Percentiles rank a stretch among this genome's conserved stretches.
Evolutionary conservation across 2,113 vertebrate genomes (phyloP).

Genomic region (Actenoides hombroni): DNA sequence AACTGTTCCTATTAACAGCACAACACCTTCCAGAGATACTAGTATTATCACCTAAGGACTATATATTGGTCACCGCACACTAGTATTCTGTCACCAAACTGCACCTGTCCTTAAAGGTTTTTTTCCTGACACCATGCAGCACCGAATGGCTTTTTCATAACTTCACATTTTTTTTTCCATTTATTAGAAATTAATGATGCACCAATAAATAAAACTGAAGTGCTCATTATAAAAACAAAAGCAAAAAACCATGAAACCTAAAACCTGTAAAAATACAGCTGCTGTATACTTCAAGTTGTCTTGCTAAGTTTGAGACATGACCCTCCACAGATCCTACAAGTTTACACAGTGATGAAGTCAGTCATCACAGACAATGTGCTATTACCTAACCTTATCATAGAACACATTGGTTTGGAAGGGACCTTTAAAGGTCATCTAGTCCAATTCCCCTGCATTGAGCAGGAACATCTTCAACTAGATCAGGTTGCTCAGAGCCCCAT

Average conservation of each 20-base stretch:
- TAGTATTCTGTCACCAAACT: background rate
- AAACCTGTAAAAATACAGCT: background rate
- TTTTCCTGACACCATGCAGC: background rate
- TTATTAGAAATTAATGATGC: background rate
- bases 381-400: background rate
- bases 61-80: background rate
- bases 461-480: too few relatives aligned
- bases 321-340: background rate
- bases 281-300: background rate
- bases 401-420: too few relatives aligned
- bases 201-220: background rate
- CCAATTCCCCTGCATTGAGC: too few relatives aligned
- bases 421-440: too few relatives aligned
- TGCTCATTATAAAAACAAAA: background rate
- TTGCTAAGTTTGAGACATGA: background rate
- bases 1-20: background rate
- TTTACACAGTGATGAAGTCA: background rate
- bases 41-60: background rate
- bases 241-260: background rate
- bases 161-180: background rate
- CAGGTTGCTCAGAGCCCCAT: too few relatives aligned
- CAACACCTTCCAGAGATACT: background rate
- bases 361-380: background rate
- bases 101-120: background rate
- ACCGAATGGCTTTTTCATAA: background rate